These are phyloP conservation scores for Cantharis nigra DNA, from an alignment of 2,888 invertebrate species.

Conservation along the genomic window DNA sequence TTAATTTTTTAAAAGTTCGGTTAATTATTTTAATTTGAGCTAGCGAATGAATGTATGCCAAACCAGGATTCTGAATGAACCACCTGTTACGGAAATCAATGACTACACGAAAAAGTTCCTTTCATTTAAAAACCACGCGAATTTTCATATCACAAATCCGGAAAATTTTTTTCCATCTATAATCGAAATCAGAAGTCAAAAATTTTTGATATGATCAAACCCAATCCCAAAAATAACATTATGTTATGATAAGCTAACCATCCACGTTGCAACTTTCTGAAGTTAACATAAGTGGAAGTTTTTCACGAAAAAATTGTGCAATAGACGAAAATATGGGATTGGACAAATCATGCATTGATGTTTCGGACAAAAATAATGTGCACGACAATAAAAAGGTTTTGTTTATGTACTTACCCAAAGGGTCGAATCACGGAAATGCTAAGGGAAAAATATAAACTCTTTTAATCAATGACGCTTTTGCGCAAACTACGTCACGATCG, in stretches of 20 bases:
- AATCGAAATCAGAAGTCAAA: neutral
- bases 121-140: slow-evolving; percentile 7
- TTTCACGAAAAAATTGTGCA: neutral
- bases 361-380: neutral
- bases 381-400: slow-evolving; percentile 2
- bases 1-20: neutral
- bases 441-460: slow-evolving; percentile 25
- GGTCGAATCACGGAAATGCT: slow-evolving; percentile 34
- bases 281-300: neutral
- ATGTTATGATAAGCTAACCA: neutral
- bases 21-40: neutral
- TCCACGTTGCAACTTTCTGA: neutral
- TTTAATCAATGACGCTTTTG: slow-evolving; percentile 35
- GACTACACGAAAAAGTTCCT: slow-evolving; percentile 26
- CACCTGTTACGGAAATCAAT: slow-evolving; percentile 38
- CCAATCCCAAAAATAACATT: neutral
- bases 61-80: slow-evolving; percentile 33
- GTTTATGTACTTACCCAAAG: slow-evolving; percentile 35
- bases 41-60: slow-evolving; percentile 14
- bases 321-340: neutral
- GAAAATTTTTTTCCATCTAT: neutral
- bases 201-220: neutral
- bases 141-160: neutral
- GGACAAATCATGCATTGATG: neutral
- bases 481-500: slow-evolving; percentile 34